Evolutionary conservation across 1,140 invertebrate species (phyloP).

Genomic region (Venustaconcha ellipsiformis): DNA sequence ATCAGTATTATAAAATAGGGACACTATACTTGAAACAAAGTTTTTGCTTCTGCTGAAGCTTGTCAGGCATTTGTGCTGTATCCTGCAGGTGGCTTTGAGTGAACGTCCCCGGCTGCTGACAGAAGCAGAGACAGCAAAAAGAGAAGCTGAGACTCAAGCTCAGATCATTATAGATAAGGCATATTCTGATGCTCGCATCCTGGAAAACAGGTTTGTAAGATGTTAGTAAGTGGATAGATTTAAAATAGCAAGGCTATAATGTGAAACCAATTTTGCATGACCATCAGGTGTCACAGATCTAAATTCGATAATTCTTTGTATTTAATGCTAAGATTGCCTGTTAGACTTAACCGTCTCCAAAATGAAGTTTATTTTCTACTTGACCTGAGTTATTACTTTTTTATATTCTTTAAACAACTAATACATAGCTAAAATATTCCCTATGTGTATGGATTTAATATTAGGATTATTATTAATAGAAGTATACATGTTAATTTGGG

Average conservation of each 20-base stretch:
- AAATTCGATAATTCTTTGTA: no score
- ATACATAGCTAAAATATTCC: no score
- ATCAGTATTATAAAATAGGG: no score
- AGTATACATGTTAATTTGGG: no score
- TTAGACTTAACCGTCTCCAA: no score
- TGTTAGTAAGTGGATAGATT: neutral
- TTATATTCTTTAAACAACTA: no score
- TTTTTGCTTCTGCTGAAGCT: neutral
- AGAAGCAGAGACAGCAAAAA: constrained; percentile 45
- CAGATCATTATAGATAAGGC: constrained; percentile 57
- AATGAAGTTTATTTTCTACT: no score
- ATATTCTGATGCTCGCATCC: constrained; percentile 54
- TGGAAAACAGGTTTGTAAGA: constrained; percentile 44
- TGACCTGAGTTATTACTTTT: no score
- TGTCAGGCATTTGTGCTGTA: neutral
- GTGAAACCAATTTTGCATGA: neutral
- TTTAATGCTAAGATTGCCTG: no score
- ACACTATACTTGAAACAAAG: no score
- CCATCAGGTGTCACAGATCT: neutral
- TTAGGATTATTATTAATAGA: no score
- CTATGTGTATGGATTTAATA: no score
- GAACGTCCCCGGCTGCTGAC: constrained; percentile 24
- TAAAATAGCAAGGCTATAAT: neutral
- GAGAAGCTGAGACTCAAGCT: constrained; percentile 55
- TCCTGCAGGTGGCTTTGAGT: constrained; percentile 19